Evolutionary conservation across 2,797 vertebrate genomes (phyloP).

Genomic region (Gouania willdenowi): DNA sequence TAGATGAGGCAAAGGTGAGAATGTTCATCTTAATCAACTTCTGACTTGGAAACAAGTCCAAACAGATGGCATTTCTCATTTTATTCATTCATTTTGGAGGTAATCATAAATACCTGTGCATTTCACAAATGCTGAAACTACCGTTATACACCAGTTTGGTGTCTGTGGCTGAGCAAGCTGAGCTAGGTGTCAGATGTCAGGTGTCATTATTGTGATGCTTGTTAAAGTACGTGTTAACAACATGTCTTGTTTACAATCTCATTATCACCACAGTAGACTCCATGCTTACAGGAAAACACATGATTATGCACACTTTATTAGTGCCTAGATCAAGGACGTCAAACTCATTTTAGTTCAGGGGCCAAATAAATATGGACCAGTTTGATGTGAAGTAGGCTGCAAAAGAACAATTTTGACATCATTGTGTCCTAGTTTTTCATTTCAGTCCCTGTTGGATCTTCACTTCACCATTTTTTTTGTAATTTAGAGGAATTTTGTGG

Average conservation of each 20-base stretch:
- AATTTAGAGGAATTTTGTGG: no score
- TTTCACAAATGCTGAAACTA: slow-evolving; percentile 2
- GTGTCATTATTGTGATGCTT: not conserved
- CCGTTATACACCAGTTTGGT: slow-evolving; percentile 1
- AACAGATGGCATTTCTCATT: not conserved
- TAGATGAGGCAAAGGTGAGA: not conserved
- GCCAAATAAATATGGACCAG: no score
- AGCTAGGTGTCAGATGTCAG: slow-evolving; percentile 5
- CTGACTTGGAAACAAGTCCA: not conserved
- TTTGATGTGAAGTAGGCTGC: no score
- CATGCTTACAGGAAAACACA: not conserved
- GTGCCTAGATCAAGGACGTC: no score
- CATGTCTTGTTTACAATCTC: slow-evolving; percentile 23
- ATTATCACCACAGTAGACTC: slow-evolving; percentile 18
- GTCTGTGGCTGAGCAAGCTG: slow-evolving; percentile 2
- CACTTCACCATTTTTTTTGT: no score
- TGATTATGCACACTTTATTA: slow-evolving; percentile 1
- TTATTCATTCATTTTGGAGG: not conserved
- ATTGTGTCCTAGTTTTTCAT: no score
- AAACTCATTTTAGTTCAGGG: no score
- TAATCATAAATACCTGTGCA: slow-evolving; percentile 6
- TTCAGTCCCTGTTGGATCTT: no score
- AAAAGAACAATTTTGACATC: no score
- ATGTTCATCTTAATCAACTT: not conserved
- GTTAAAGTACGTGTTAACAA: slow-evolving; percentile 21